phyloP scores from a whole-genome alignment of 2,797 vertebrate species.

The Lycodopsis pacificus region DNA sequence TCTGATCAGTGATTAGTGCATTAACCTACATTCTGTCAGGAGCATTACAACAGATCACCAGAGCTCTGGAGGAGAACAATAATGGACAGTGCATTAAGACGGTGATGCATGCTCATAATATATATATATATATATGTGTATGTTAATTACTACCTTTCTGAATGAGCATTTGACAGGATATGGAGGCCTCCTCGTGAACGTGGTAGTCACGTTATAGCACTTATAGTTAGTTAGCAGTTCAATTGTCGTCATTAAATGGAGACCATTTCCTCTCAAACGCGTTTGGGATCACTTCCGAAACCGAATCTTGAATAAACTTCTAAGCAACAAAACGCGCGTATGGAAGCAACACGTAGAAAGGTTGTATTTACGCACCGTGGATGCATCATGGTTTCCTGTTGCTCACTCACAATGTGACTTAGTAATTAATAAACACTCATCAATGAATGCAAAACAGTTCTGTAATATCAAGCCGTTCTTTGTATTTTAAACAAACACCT shows the following conservation, averaged over 20 bases:
- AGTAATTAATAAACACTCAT: neutral
- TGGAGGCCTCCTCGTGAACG: too few species aligned
- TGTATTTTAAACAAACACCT: too few species aligned
- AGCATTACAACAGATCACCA: neutral
- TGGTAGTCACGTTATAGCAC: too few species aligned
- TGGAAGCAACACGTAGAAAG: neutral
- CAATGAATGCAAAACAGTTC: too few species aligned
- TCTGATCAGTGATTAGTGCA: neutral
- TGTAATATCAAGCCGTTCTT: too few species aligned
- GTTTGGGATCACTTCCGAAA: accelerated
- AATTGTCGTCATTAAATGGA: neutral
- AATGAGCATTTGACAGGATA: too few species aligned
- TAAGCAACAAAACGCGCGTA: neutral
- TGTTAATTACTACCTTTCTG: too few species aligned
- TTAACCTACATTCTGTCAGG: neutral
- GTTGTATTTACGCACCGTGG: neutral
- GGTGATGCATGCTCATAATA: too few species aligned
- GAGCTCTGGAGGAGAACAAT: too few species aligned
- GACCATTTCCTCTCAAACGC: neutral
- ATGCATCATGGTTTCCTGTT: neutral
- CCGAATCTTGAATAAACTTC: neutral
- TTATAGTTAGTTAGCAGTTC: neutral
- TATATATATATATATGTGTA: too few species aligned
- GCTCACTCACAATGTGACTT: neutral
- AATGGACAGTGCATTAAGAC: too few species aligned